phyloP scores from a whole-genome alignment of 2,113 vertebrate species.

The Ardeotis arabs region DNA sequence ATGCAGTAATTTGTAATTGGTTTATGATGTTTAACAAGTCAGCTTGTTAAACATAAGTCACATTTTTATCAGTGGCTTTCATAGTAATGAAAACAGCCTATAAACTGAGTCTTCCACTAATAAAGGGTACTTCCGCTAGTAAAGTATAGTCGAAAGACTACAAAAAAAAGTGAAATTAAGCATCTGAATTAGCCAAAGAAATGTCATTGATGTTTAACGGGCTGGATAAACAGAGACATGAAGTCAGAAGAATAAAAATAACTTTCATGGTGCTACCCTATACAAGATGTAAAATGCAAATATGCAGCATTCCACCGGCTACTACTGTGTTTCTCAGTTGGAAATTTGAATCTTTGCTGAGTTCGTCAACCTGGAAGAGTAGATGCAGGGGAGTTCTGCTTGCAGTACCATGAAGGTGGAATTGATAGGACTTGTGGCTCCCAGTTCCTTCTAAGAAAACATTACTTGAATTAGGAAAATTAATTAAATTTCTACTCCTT shows the following conservation, averaged over 20 bases:
- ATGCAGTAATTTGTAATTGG: neutral
- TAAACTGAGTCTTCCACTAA: neutral
- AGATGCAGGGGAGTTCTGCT: neutral
- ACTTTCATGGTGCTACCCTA: neutral
- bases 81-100: neutral
- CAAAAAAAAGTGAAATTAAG: neutral
- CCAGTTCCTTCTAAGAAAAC: neutral
- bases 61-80: neutral
- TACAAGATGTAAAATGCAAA: neutral
- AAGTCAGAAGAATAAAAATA: neutral
- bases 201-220: neutral
- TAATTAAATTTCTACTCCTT: neutral
- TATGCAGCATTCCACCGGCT: neutral
- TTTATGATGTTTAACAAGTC: neutral
- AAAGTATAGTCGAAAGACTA: neutral
- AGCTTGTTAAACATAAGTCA: neutral
- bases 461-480: neutral
- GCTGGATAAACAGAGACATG: neutral
- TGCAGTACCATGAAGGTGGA: neutral
- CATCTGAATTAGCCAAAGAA: neutral
- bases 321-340: neutral
- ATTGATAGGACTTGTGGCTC: neutral
- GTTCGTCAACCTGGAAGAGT: neutral
- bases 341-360: neutral
- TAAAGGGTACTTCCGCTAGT: neutral